Evolutionary conservation across 2,888 invertebrate genomes (phyloP).

Genomic region (Orchestes rusci): DNA sequence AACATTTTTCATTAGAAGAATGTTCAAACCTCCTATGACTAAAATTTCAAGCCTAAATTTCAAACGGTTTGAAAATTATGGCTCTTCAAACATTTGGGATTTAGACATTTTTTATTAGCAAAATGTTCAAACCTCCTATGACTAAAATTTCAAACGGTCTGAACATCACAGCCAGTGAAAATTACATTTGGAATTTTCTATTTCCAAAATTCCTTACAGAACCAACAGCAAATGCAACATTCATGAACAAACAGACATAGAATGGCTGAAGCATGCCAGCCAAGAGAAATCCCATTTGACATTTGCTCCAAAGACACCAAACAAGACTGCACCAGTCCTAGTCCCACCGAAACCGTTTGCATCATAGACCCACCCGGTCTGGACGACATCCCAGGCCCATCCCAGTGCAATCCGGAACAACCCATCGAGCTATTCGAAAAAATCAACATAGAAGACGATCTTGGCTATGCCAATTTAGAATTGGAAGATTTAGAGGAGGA

Average conservation of each 20-base stretch:
- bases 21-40: too few species aligned
- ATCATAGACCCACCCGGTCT: conserved; percentile 38
- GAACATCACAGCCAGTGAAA: too few species aligned
- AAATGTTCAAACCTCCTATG: too few species aligned
- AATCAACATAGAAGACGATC: conserved; percentile 12
- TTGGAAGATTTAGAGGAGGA: conserved; percentile 34
- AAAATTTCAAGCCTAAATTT: too few species aligned
- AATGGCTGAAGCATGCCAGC: conserved; percentile 46
- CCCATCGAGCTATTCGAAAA: conserved; percentile 25
- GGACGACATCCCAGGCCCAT: conserved; percentile 36
- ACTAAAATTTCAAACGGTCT: too few species aligned
- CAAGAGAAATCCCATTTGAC: conserved; percentile 35
- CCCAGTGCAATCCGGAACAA: conserved; percentile 33
- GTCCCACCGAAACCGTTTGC: conserved; percentile 43
- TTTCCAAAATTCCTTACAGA: too few species aligned
- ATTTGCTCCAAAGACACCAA: conserved; percentile 35
- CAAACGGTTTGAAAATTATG: too few species aligned
- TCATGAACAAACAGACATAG: conserved; percentile 32
- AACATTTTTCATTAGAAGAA: too few species aligned
- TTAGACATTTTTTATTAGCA: too few species aligned
- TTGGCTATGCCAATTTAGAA: conserved; percentile 36
- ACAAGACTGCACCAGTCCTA: conserved; percentile 43
- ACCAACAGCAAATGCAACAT: conserved; percentile 5
- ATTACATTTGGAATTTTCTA: too few species aligned
- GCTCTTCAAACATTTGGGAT: too few species aligned